Evolutionary conservation across 1,140 invertebrate species (phyloP).

Genomic region (Listronotus oregonensis): DNA sequence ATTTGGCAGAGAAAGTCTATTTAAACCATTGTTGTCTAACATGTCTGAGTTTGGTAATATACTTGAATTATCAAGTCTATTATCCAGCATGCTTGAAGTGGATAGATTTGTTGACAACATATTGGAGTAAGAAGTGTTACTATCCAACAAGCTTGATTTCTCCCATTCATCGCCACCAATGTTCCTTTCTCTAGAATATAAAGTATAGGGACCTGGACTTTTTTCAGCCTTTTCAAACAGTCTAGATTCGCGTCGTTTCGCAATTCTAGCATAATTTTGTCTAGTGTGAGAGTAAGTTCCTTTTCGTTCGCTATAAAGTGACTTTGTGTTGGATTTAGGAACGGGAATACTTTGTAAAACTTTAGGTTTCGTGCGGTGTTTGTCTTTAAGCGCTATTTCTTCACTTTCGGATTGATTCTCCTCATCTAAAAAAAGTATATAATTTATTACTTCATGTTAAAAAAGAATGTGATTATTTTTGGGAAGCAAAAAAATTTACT

Average conservation of each 20-base stretch:
- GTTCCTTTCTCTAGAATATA: slow-evolving; percentile 9
- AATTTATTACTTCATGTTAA: neutral
- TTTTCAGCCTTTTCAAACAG: slow-evolving; percentile 14
- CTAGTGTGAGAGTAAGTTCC: slow-evolving; percentile 36
- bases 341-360: slow-evolving; percentile 15
- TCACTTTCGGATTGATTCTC: slow-evolving; percentile 42
- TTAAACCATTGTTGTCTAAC: neutral
- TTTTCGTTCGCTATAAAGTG: slow-evolving; percentile 39
- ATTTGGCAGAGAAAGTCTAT: slow-evolving; percentile 9
- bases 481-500: too few species aligned
- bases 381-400: slow-evolving; percentile 51
- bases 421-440: slow-evolving; percentile 24
- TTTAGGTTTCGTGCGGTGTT: slow-evolving; percentile 45
- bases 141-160: neutral
- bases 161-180: neutral
- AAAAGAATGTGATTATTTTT: neutral
- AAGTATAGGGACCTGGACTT: slow-evolving; percentile 1
- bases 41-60: slow-evolving; percentile 5
- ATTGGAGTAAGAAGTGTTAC: neutral
- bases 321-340: slow-evolving; percentile 24
- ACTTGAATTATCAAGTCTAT: slow-evolving; percentile 2
- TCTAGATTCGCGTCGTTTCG: slow-evolving; percentile 29
- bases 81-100: slow-evolving; percentile 11
- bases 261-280: slow-evolving; percentile 41
- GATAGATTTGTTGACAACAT: slow-evolving; percentile 1